These are phyloP conservation scores for Apeltes quadracus DNA, from an alignment of 2,113 vertebrate genomes.

Conservation along the genomic window DNA sequence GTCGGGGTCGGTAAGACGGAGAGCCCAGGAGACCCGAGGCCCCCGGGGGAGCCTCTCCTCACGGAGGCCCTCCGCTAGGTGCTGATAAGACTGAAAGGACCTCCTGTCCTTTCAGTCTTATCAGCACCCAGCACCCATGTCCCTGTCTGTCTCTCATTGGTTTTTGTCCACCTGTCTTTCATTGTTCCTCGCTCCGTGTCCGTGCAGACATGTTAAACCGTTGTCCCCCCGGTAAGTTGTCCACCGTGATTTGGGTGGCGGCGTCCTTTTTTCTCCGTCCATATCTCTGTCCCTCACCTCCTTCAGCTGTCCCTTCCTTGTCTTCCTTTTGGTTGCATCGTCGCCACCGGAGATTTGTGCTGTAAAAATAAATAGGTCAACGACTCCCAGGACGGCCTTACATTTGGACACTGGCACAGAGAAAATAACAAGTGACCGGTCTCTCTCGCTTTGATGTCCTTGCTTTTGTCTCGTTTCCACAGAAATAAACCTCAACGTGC, in stretches of 20 bases:
- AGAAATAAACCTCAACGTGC: not conserved
- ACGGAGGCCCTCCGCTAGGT: slow-evolving; percentile 33
- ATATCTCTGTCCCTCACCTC: slow-evolving; percentile 12
- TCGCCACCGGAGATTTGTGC: slow-evolving; percentile 26
- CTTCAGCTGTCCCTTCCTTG: slow-evolving; percentile 14
- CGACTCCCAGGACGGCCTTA: slow-evolving; percentile 9
- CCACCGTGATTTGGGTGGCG: slow-evolving; percentile 16
- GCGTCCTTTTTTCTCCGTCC: not conserved
- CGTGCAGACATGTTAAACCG: slow-evolving; percentile 8
- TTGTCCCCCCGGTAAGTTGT: slow-evolving; percentile 23
- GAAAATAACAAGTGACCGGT: slow-evolving; percentile 7
- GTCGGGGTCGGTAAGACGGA: slow-evolving; percentile 37
- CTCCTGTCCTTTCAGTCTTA: too few relatives aligned
- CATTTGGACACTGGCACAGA: slow-evolving; percentile 2
- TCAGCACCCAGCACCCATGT: not conserved
- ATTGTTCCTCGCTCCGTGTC: not conserved
- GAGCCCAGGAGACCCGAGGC: slow-evolving; percentile 55
- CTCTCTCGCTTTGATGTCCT: not conserved
- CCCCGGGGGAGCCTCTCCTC: slow-evolving; percentile 43
- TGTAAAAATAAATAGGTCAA: slow-evolving; percentile 13
- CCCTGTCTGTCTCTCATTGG: not conserved
- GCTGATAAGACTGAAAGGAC: slow-evolving; percentile 40
- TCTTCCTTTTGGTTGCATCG: slow-evolving; percentile 7
- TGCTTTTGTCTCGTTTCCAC: slow-evolving; percentile 7
- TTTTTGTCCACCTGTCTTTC: slow-evolving; percentile 9